Percentiles rank a stretch among this genome's conserved stretches.
Conservation (phyloP, 2,888 invertebrate species). For the Aphodius granarius region DNA sequence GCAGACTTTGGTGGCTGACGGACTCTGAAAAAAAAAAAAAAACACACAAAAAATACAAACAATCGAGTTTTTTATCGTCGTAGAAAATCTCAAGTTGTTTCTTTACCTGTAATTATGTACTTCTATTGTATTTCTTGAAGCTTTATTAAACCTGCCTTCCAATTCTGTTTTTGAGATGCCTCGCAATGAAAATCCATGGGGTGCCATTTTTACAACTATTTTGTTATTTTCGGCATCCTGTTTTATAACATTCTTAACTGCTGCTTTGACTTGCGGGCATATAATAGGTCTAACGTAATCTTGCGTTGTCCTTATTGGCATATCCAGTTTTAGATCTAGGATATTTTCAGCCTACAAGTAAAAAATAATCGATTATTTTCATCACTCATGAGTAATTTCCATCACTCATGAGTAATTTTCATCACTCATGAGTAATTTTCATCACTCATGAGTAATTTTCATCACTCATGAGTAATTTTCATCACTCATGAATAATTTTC, state of each 20-base stretch:
- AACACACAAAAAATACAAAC: constrained; percentile 4
- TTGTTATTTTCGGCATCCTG: constrained; percentile 51
- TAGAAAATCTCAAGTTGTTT: no score
- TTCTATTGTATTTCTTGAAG: constrained; percentile 49
- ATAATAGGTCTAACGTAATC: constrained; percentile 72
- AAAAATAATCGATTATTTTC: constrained; percentile 10
- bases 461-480: no score
- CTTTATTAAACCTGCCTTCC: constrained; percentile 52
- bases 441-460: no score
- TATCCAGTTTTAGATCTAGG: constrained; percentile 72
- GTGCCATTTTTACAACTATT: constrained; percentile 48
- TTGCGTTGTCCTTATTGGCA: constrained; percentile 75
- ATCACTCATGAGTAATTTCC: no score
- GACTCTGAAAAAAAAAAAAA: constrained; percentile 39
- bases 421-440: no score
- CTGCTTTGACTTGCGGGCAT: constrained; percentile 72
- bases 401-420: no score
- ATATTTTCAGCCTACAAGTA: constrained; percentile 64
- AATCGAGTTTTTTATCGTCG: background rate
- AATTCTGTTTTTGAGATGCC: constrained; percentile 50
- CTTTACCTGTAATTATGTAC: constrained; percentile 49
- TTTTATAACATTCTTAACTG: constrained; percentile 62
- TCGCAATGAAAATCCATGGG: constrained; percentile 46
- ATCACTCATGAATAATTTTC: no score
- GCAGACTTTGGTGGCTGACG: constrained; percentile 44